These are phyloP conservation scores for Hemiscyllium ocellatum DNA, from an alignment of 2,113 vertebrate genomes.

Conservation along the genomic window DNA sequence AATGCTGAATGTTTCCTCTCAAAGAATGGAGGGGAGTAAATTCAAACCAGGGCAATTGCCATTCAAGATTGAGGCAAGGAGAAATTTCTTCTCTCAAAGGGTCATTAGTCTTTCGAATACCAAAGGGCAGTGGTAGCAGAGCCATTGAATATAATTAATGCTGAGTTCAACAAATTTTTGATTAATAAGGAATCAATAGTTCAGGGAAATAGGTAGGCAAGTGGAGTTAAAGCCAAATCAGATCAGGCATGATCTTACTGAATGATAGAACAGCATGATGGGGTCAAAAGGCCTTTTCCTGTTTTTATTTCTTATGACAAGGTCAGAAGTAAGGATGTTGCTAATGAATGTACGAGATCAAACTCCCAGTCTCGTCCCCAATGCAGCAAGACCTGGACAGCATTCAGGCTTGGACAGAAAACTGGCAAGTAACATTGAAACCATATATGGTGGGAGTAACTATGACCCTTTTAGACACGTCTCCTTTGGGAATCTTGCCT, in stretches of 20 bases:
- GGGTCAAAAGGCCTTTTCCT: neutral
- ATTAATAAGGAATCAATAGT: too few species aligned
- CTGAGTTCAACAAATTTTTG: too few species aligned
- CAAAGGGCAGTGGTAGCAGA: neutral
- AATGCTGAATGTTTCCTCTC: neutral
- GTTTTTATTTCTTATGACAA: neutral
- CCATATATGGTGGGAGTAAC: too few species aligned
- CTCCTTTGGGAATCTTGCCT: too few species aligned
- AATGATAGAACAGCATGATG: too few species aligned
- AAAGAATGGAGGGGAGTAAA: neutral
- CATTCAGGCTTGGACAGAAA: too few species aligned
- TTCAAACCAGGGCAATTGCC: neutral
- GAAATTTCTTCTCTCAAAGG: neutral
- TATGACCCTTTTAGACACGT: too few species aligned
- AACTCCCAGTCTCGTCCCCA: neutral
- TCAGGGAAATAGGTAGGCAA: too few species aligned
- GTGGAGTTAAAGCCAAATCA: too few species aligned
- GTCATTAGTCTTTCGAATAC: neutral
- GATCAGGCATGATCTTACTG: too few species aligned
- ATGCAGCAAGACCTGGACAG: neutral
- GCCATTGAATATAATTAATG: too few species aligned
- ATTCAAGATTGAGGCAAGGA: neutral
- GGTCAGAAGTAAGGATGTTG: neutral
- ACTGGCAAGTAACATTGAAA: too few species aligned
- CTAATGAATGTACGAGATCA: neutral